A percentile compares a stretch with the other conserved stretches of the same genome.
phyloP scores from a whole-genome alignment of 2,797 vertebrate species.

The Pelochelys cantorii region DNA sequence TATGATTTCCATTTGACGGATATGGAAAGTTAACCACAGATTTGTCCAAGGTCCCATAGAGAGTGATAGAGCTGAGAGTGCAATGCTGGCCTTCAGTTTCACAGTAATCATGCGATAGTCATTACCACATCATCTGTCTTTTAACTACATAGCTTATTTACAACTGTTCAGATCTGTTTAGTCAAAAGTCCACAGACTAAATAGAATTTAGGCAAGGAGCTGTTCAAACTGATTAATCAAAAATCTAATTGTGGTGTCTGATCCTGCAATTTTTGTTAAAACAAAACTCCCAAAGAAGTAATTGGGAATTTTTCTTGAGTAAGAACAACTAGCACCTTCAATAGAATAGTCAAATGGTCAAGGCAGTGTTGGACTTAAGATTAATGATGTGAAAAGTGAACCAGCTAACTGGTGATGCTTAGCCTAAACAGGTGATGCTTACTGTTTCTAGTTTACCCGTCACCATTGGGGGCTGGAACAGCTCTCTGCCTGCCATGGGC shows the following conservation, averaged over 20 bases:
- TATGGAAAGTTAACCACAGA: neutral
- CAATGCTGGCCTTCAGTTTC: neutral
- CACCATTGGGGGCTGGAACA: no score
- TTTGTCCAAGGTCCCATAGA: neutral
- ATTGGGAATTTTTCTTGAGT: neutral
- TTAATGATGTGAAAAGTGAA: no score
- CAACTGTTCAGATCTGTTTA: neutral
- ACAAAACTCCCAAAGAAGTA: conserved; percentile 17
- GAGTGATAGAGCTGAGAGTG: conserved; percentile 16
- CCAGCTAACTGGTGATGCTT: no score
- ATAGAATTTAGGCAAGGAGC: neutral
- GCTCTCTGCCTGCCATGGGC: no score
- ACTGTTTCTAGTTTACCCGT: no score
- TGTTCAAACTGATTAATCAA: neutral
- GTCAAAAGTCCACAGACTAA: neutral
- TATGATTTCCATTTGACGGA: neutral
- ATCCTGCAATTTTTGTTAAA: neutral
- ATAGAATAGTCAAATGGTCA: neutral
- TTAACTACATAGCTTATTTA: neutral
- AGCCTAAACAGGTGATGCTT: no score
- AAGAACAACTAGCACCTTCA: neutral
- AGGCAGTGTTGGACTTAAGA: neutral
- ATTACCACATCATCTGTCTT: neutral
- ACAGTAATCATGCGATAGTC: neutral
- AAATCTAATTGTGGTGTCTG: rapidly evolving